Evolutionary conservation across 2,797 vertebrate genomes (phyloP).

Genomic region (Sebastes kiyomatsui): DNA sequence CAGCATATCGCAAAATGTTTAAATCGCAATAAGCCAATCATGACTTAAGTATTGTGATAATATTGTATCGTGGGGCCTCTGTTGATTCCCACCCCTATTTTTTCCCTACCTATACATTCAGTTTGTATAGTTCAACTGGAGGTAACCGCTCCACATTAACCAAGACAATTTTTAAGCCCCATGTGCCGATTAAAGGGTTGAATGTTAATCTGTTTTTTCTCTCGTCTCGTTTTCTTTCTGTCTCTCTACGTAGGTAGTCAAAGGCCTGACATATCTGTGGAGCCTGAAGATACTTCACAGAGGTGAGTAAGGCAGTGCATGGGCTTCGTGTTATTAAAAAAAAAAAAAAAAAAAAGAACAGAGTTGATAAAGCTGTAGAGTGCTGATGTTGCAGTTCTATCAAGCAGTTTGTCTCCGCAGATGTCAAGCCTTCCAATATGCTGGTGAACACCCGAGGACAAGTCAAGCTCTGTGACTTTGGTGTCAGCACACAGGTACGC

Average conservation of each 20-base stretch:
- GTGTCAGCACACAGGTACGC: constrained; percentile 95
- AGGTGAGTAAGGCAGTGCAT: constrained; percentile 84
- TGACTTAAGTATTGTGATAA: too few relatives aligned
- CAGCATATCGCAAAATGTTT: too few relatives aligned
- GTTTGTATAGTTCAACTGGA: not conserved
- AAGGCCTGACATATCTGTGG: constrained; percentile 98
- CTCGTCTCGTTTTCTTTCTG: too few relatives aligned
- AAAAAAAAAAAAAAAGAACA: constrained; percentile 34
- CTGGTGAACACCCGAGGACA: constrained; percentile 97
- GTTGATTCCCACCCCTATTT: accelerated
- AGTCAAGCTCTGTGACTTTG: constrained; percentile 98
- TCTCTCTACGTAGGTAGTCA: constrained; percentile 88
- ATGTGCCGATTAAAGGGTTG: not conserved
- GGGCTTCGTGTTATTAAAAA: constrained; percentile 36
- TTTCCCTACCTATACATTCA: not conserved
- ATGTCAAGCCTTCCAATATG: constrained; percentile 99
- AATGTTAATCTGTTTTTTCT: constrained; percentile 6
- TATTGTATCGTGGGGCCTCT: too few relatives aligned
- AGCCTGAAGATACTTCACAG: constrained; percentile 98
- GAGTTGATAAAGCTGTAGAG: constrained; percentile 64
- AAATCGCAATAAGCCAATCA: too few relatives aligned
- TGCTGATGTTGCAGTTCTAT: constrained; percentile 72
- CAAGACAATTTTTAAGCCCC: not conserved
- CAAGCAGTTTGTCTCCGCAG: constrained; percentile 82
- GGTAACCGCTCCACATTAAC: not conserved